Conservation (phyloP, 2,888 invertebrate genomes). For the Tetramorium bicarinatum region DNA sequence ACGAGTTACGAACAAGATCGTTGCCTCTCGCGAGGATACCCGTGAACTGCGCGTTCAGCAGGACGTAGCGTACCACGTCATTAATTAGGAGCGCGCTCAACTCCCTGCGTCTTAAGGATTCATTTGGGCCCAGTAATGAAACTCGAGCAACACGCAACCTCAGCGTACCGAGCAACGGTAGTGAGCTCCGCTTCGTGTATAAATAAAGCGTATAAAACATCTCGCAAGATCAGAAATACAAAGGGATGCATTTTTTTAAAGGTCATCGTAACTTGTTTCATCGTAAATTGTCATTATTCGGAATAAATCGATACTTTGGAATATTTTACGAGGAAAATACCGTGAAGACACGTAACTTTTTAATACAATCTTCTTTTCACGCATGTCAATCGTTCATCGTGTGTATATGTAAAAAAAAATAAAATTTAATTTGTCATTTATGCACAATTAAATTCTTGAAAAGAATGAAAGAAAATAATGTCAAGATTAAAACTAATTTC, state of each 20-base stretch:
- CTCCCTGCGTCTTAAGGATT: slow-evolving; percentile 73
- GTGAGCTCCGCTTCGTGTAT: slow-evolving; percentile 52
- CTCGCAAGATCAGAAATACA: background rate
- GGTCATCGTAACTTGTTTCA: slow-evolving; percentile 5
- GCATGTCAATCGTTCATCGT: background rate
- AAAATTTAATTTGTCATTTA: background rate
- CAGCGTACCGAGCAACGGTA: slow-evolving; percentile 36
- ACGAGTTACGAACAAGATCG: slow-evolving; percentile 73
- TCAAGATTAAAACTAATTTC: background rate
- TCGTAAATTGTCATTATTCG: background rate
- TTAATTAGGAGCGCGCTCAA: slow-evolving; percentile 78
- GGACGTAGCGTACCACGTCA: slow-evolving; percentile 73
- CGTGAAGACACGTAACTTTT: background rate
- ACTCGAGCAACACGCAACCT: slow-evolving; percentile 78
- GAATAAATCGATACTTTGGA: background rate
- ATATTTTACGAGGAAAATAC: background rate
- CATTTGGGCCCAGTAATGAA: slow-evolving; percentile 80
- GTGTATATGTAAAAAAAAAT: background rate
- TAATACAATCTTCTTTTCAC: background rate
- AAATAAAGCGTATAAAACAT: slow-evolving; percentile 60
- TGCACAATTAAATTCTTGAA: background rate
- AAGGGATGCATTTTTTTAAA: background rate
- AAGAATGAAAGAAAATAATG: background rate
- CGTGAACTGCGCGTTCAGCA: slow-evolving; percentile 55
- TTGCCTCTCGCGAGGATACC: slow-evolving; percentile 66